Evolutionary conservation across 1,140 invertebrate species (phyloP), one percentile per base, ranked within the genome.

Genomic region (Andricus grossulariae): DNA sequence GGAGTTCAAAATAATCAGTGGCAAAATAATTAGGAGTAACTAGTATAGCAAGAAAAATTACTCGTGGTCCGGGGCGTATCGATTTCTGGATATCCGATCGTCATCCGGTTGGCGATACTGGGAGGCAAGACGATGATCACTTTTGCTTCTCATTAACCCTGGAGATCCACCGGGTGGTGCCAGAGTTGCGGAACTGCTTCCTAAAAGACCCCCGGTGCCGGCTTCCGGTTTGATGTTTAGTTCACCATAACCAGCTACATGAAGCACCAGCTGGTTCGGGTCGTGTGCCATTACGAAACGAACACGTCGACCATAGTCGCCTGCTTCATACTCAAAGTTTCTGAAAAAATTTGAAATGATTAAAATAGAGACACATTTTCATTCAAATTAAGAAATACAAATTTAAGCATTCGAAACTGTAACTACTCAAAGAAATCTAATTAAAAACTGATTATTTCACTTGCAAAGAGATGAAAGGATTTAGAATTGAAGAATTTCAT

Each of bases 281-380:
- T 98, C 97, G 83, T 97, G 96, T 1, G 95, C 94, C 92, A 97
- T 95, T 21, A 96, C 93, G 90, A 98, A 97, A 76, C 97, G 93
- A 32, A 98, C 95, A 80, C 96, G 94, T 73, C 97, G 93, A 78
- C 93, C 95, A 86, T 97, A 98, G 91, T 98, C 97, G 49, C 95
- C 94, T 50, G 95, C 95, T 90, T 98, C 97, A 85, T 97, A 96
- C 87, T 98, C 97, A 85, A 98, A 98, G 91, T 97, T 98, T 81
- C 97, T 93, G 76, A 18, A 82, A 78, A 75, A 72, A 15, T 66
- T 50, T 50, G 45, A 71, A 71, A 73, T 0, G 52, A 66, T 51
- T 50, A 19, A 11, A 11, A 45, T 10, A 0, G 39, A 45, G 7
- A 45, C 39, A 8, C 7, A 45, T 45, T 45, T 45, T 0, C 10